These are phyloP conservation scores for Drosophila punjabiensis DNA, from an alignment of 1,140 invertebrate species.

Conservation along the genomic window DNA sequence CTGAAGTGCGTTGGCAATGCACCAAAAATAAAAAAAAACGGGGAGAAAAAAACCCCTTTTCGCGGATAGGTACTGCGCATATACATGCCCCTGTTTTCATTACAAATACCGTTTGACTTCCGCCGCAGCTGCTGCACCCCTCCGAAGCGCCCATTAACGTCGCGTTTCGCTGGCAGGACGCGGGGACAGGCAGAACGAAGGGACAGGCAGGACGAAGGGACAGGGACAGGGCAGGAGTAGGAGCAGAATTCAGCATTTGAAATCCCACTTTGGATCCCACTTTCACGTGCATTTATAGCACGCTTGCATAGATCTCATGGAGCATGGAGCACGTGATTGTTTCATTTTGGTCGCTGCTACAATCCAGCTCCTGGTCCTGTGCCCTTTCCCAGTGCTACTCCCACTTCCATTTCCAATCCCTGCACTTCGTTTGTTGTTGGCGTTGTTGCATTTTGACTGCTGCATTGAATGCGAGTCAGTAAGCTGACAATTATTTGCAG, in stretches of 20 bases:
- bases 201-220: conserved; percentile 1
- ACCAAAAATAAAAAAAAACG: conserved; percentile 47
- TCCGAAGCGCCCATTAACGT: conserved; percentile 1
- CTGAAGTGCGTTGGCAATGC: conserved; percentile 80
- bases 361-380: conserved; percentile 28
- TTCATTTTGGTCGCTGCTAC: conserved; percentile 75
- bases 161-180: background rate
- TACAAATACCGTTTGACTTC: conserved; percentile 84
- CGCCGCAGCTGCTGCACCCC: conserved; percentile 54
- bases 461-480: conserved; percentile 75
- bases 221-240: background rate
- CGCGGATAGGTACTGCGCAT: conserved; percentile 34
- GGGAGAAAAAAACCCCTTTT: conserved; percentile 1
- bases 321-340: conserved; percentile 82
- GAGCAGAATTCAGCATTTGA: conserved; percentile 43
- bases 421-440: conserved; percentile 6
- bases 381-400: background rate
- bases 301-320: conserved; percentile 80
- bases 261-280: conserved; percentile 71
- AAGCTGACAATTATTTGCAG: conserved; percentile 83
- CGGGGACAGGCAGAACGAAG: too few species aligned
- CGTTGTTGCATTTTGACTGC: conserved; percentile 39
- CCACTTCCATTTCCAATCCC: background rate
- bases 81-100: conserved; percentile 82
- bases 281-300: conserved; percentile 80